These are phyloP conservation scores for Rhyacophila evoluta DNA, from an alignment of 2,888 invertebrate genomes.

Conservation along the genomic window DNA sequence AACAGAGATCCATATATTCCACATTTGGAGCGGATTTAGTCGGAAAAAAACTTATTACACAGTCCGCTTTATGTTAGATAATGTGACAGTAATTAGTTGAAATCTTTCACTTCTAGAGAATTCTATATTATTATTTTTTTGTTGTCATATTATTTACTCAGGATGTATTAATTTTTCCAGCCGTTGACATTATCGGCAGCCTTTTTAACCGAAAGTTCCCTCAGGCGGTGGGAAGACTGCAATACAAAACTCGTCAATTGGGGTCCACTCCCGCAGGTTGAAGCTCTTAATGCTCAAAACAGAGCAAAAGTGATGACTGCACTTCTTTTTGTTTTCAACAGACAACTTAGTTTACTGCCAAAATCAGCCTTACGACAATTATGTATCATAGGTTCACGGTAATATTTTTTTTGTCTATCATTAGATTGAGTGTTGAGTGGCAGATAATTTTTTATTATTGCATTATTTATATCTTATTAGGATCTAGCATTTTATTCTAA, in stretches of 20 bases:
- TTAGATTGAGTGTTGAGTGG: no score
- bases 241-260: conserved; percentile 89
- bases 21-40: no score
- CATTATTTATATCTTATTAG: no score
- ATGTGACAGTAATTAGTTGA: no score
- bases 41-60: no score
- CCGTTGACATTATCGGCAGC: conserved; percentile 81
- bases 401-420: no score
- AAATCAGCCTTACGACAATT: conserved; percentile 84
- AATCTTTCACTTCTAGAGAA: no score
- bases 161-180: conserved; percentile 62
- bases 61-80: no score
- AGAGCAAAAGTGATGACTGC: conserved; percentile 91
- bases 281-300: conserved; percentile 91
- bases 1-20: no score
- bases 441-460: no score
- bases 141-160: not conserved
- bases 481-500: no score
- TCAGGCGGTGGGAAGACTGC: conserved; percentile 89
- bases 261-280: conserved; percentile 92
- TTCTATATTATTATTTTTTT: not conserved
- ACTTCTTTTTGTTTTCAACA: conserved; percentile 88
- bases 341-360: conserved; percentile 83
- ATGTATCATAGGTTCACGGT: conserved; percentile 85
- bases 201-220: conserved; percentile 85